A percentile compares a stretch with the other conserved stretches of the same genome.
These are phyloP conservation scores for Hippocampus guttulatus DNA, from an alignment of 2,113 vertebrate genomes.

Conservation along the genomic window DNA sequence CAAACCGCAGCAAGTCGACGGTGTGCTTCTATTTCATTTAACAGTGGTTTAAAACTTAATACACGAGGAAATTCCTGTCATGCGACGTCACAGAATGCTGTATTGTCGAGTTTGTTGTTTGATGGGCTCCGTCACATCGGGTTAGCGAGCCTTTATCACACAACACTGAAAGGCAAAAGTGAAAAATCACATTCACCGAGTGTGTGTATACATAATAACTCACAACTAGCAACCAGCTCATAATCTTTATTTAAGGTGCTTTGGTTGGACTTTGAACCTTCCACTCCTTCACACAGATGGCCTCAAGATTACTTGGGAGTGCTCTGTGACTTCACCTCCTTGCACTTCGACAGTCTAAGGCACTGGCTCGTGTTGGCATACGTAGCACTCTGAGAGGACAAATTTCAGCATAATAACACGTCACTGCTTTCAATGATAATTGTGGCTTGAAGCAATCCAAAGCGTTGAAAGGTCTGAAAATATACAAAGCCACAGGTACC, in stretches of 20 bases:
- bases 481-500: not conserved
- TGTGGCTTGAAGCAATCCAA: not conserved
- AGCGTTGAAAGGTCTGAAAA: not conserved
- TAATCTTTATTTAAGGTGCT: not conserved
- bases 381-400: not conserved
- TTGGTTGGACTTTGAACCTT: slow-evolving; percentile 33
- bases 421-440: not conserved
- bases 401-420: not conserved
- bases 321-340: slow-evolving; percentile 19
- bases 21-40: not conserved
- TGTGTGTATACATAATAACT: not conserved
- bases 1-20: not conserved
- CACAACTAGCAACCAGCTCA: not conserved
- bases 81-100: not conserved
- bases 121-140: not conserved
- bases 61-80: not conserved
- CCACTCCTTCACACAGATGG: slow-evolving; percentile 24
- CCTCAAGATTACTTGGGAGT: slow-evolving; percentile 10
- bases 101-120: not conserved
- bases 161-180: not conserved
- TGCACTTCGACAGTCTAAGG: not conserved
- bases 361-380: not conserved
- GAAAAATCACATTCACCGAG: not conserved
- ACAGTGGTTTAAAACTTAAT: not conserved
- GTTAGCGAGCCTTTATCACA: not conserved